Conservation (phyloP, 2,113 vertebrate genomes). For the Centropus bengalensis region DNA sequence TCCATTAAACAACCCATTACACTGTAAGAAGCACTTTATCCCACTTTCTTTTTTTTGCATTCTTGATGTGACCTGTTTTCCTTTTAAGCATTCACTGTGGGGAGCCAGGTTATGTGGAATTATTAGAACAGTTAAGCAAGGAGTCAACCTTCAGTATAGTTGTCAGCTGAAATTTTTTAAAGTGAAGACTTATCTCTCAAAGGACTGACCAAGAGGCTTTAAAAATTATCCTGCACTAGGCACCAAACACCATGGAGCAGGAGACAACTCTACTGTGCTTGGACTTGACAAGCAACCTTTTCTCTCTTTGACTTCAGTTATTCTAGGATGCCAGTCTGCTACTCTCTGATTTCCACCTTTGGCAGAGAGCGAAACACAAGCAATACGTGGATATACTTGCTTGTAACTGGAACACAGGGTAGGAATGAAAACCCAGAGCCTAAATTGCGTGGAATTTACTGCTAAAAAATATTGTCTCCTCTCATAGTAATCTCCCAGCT, state of each 20-base stretch:
- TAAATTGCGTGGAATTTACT: neutral
- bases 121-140: neutral
- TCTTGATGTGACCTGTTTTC: neutral
- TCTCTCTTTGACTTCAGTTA: slow-evolving; percentile 11
- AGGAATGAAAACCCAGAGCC: neutral
- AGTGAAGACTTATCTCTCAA: neutral
- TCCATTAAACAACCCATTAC: neutral
- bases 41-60: neutral
- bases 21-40: neutral
- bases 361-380: neutral
- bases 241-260: neutral
- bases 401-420: neutral
- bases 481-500: neutral
- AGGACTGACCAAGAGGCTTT: neutral
- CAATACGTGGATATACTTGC: neutral
- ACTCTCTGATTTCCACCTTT: neutral
- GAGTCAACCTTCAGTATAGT: neutral
- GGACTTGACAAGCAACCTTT: slow-evolving; percentile 26
- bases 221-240: neutral
- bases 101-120: neutral
- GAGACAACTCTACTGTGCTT: neutral
- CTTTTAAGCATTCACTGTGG: neutral
- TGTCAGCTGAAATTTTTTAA: neutral
- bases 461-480: neutral
- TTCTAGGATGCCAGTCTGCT: slow-evolving; percentile 27